Evolutionary conservation across 1,140 invertebrate genomes (phyloP), one percentile per base, ranked within the genome.

Genomic region (Myzus persicae): DNA sequence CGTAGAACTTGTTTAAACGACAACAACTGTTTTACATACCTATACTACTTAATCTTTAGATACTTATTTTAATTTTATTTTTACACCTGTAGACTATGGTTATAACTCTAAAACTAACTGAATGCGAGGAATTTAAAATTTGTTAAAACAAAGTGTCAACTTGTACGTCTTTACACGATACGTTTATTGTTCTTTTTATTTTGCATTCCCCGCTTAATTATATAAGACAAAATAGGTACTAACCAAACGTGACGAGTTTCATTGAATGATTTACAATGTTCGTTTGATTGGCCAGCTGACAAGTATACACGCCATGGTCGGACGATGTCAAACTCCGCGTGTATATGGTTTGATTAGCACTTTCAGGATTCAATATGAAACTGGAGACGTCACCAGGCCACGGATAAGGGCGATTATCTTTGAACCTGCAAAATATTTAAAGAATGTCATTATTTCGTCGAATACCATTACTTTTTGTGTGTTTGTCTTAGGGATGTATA

Each of bases 301-400:
- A 97, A 31, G 97, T 97, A 95, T 97, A 97, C 95, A 97, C 96
- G 90, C 97, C 97, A 82, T 96, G 96, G 95, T 97, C 97, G 26
- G 95, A 95, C 59, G 96, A 95, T 51, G 96, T 95, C 42, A 97
- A 96, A 38, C 95, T 95, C 91, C 96, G 96, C n/a, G 97, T 96
- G 95, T 97, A 97, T 94, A 97, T 96, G 42, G 97, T 97, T 95
- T 97, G 97, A 95, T 97, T 97, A 84, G 96, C 97, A 84, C 96
- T 97, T 95, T 97, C 97, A 0, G 97, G 97, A 95, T 97, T 97
- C 93, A 97, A 95, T 94, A 97, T 97, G 94, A 97, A 96, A 94
- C 96, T 96, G 24, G 97, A 97, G 88, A 96, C 95, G 90, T 96
- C 95, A 6, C 96, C 96, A 7, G 96, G 96, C 97, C 97, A 97